These are phyloP conservation scores for Pseudococcus viburni DNA, from an alignment of 2,888 invertebrate species.

Conservation along the genomic window DNA sequence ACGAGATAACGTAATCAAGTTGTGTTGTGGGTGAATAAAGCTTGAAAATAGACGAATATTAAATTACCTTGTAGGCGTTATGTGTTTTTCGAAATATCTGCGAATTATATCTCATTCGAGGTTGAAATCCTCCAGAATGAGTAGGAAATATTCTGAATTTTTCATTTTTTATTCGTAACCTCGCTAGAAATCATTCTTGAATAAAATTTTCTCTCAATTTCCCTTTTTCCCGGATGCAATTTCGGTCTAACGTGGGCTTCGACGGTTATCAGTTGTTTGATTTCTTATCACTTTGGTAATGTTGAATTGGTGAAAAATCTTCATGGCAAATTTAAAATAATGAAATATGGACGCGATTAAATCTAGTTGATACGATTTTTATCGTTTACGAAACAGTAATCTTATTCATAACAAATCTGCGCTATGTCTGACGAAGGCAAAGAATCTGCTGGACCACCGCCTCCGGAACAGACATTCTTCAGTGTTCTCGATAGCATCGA, in stretches of 20 bases:
- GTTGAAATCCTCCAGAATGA: neutral
- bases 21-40: conserved; percentile 45
- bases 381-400: no score
- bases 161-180: neutral
- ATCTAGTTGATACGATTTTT: neutral
- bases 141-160: neutral
- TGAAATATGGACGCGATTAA: no score
- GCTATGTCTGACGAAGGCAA: conserved; percentile 37
- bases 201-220: conserved; percentile 12
- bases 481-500: conserved; percentile 52
- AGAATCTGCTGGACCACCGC: neutral
- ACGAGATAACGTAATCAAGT: conserved; percentile 8
- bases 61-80: conserved; percentile 15
- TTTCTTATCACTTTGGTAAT: no score
- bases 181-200: neutral
- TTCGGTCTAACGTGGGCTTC: no score
- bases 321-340: no score
- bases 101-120: neutral
- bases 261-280: no score
- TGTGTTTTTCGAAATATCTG: neutral
- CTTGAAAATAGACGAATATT: neutral
- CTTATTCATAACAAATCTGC: no score
- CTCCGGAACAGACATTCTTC: conserved; percentile 12
- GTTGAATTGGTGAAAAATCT: no score
- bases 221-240: neutral